phyloP scores from a whole-genome alignment of 2,888 invertebrate species.

The Apocheima hispidaria region DNA sequence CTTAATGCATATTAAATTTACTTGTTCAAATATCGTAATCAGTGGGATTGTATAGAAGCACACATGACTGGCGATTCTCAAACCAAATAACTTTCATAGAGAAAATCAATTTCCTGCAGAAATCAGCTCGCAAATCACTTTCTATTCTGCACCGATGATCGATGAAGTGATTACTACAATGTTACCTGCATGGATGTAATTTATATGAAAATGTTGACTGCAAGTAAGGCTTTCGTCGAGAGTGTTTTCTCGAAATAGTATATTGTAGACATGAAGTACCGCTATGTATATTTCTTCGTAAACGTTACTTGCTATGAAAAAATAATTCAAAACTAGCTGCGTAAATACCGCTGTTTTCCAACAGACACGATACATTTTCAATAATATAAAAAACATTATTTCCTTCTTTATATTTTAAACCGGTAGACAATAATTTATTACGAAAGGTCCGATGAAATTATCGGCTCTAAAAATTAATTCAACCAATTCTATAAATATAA shows the following conservation, averaged over 20 bases:
- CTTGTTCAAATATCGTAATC: constrained; percentile 24
- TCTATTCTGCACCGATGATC: constrained; percentile 46
- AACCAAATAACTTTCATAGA: constrained; percentile 43
- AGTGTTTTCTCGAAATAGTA: constrained; percentile 26
- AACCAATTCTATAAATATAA: too few relatives aligned
- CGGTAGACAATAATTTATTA: too few relatives aligned
- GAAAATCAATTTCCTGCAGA: constrained; percentile 57
- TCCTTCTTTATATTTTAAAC: too few relatives aligned
- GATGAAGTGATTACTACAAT: constrained; percentile 41
- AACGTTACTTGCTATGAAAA: too few relatives aligned
- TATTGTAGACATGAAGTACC: too few relatives aligned
- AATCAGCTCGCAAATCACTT: constrained; percentile 53
- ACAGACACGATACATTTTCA: too few relatives aligned
- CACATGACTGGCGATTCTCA: constrained; percentile 34
- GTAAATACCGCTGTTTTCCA: too few relatives aligned
- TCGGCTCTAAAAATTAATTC: too few relatives aligned
- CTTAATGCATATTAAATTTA: constrained; percentile 20
- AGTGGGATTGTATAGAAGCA: constrained; percentile 16
- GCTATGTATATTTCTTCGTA: too few relatives aligned
- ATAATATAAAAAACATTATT: too few relatives aligned
- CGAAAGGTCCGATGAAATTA: too few relatives aligned
- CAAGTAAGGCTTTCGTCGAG: constrained; percentile 28
- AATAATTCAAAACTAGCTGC: too few relatives aligned
- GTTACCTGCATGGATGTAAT: constrained; percentile 39
- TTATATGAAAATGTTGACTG: constrained; percentile 39